Evolutionary conservation across 2,113 vertebrate species (phyloP), one percentile per base, ranked within the genome.

Genomic region (Psilopogon haemacephalus): DNA sequence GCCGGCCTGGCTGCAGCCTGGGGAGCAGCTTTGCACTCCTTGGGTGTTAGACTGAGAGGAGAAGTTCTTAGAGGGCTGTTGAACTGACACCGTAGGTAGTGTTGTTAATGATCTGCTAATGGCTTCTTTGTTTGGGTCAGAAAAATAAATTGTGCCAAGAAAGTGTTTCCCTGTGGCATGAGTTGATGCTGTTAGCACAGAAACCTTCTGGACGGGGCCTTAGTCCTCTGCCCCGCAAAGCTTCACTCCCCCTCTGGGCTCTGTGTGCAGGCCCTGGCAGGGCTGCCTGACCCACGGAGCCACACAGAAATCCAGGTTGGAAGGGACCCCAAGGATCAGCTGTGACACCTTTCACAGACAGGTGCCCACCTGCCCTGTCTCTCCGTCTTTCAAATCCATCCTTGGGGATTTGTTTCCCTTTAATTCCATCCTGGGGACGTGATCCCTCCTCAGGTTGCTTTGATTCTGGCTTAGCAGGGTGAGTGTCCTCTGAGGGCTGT

Each of bases 111-210:
- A 95, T 68, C 96, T 92, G 95, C 91, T 90, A 90, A 95, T 94
- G 95, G 93, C 77, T 77, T 96, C 84, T 96, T 92, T 96, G 96
- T 96, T 93, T 95, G 95, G 84, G 88, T 96, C 96, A 96, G 96
- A 96, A 97, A 93, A 95, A 95, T 94, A 90, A 96, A 92, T 87
- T 91, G 95, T 97, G 95, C 97, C 97, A 95, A 96, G 94, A 96
- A 97, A 96, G 94, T 95, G 77, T 90, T 94, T 87, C 94, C 88
- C 89, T 85, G 91, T 95, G 93, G 94, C 93, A 78, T 96, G 93
- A 89, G 73, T 93, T 90, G 91, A 84, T 95, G 90, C 95, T 95
- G 69, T 96, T 89, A 89, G 84, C 84, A 52, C 63, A 70, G 68
- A 70, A 72, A 80, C 44, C 64, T 58, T 75, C 79, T 50, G 65